Percentiles rank a stretch among this genome's conserved stretches.
phyloP scores from a whole-genome alignment of 2,888 invertebrate genomes.

The Pheosia tremula region DNA sequence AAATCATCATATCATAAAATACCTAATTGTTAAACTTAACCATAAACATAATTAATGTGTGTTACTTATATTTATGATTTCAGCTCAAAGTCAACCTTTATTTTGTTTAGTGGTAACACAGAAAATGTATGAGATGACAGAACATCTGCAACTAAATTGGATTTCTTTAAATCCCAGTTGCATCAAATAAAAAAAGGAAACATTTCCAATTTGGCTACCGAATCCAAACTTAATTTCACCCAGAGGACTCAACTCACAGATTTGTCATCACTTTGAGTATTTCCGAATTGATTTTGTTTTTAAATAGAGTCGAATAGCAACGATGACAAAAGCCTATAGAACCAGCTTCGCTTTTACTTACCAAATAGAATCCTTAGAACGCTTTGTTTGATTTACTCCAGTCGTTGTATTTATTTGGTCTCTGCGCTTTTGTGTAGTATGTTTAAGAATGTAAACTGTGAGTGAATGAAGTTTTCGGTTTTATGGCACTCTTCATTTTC shows the following conservation, averaged over 20 bases:
- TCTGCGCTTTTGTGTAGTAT: slow-evolving; percentile 7
- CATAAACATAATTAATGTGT: too few relatives aligned
- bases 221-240: neutral
- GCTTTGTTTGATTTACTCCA: slow-evolving; percentile 15
- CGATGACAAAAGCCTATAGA: slow-evolving; percentile 7
- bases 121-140: too few relatives aligned
- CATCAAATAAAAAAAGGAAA: too few relatives aligned
- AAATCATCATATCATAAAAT: too few relatives aligned
- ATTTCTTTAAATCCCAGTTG: too few relatives aligned
- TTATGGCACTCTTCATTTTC: neutral
- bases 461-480: slow-evolving; percentile 14
- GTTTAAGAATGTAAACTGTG: slow-evolving; percentile 6
- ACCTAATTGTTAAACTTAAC: too few relatives aligned
- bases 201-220: neutral
- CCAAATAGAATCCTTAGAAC: slow-evolving; percentile 18
- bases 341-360: neutral
- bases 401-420: slow-evolving; percentile 20
- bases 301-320: slow-evolving; percentile 7
- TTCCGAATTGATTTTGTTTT: slow-evolving; percentile 21
- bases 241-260: neutral
- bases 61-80: too few relatives aligned
- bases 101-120: too few relatives aligned
- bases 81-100: too few relatives aligned
- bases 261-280: neutral
- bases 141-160: too few relatives aligned